A percentile compares a stretch with the other conserved stretches of the same genome.
phyloP scores from a whole-genome alignment of 2,888 invertebrate species.

The Nemurella pictetii region DNA sequence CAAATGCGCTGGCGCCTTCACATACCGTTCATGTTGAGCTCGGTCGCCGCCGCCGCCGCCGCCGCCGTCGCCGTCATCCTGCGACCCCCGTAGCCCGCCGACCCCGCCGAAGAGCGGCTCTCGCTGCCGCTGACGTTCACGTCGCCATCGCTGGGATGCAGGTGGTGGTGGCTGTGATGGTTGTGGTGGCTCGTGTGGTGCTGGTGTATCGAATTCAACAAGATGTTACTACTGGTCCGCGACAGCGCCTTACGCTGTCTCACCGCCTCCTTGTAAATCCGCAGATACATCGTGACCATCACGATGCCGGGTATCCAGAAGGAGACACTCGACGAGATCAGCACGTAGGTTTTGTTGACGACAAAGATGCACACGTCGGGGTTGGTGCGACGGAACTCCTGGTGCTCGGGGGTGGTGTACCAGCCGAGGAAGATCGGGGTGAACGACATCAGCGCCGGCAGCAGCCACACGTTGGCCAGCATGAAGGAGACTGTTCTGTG shows the following conservation, averaged over 20 bases:
- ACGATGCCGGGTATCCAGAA: constrained; percentile 93
- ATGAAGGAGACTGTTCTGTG: constrained; percentile 77
- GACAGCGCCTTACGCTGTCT: constrained; percentile 80
- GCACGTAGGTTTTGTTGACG: constrained; percentile 83
- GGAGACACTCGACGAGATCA: constrained; percentile 86
- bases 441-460: constrained; percentile 90
- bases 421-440: constrained; percentile 93
- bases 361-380: constrained; percentile 82
- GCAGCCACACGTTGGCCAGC: constrained; percentile 88
- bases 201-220: constrained; percentile 81
- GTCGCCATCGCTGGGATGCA: constrained; percentile 64
- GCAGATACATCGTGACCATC: constrained; percentile 90
- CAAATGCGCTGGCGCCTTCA: constrained; percentile 42
- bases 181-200: constrained; percentile 72
- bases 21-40: constrained; percentile 72
- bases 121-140: constrained; percentile 63
- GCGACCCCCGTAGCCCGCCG: constrained; percentile 47
- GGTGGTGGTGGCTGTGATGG: constrained; percentile 63
- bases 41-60: no score
- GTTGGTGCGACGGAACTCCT: constrained; percentile 61
- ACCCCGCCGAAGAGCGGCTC: constrained; percentile 58
- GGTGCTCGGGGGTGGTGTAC: constrained; percentile 86
- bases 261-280: constrained; percentile 82
- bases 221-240: constrained; percentile 82
- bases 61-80: constrained; percentile 55